Evolutionary conservation across 53 echinoderm and acorn worm genomes (phyloP).

Genomic region (Temnopleurus reevesii): DNA sequence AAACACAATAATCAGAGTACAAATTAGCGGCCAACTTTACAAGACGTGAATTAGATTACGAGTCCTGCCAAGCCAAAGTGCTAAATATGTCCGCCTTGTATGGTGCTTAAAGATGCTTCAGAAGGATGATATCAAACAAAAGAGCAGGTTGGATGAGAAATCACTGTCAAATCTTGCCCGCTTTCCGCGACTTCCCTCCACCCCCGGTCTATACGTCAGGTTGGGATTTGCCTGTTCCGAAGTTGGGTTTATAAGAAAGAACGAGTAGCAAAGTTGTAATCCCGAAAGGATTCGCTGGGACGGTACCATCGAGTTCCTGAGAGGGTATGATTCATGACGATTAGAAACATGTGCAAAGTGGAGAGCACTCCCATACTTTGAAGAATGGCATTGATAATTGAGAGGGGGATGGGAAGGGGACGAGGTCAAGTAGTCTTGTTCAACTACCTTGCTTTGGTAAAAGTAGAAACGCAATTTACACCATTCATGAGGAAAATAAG

Average conservation of each 20-base stretch:
- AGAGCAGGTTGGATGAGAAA: not conserved
- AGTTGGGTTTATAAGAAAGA: not conserved
- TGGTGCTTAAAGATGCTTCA: not conserved
- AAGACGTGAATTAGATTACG: not conserved
- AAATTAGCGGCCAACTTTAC: slow-evolving; percentile 5
- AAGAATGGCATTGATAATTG: not conserved
- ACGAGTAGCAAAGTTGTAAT: not conserved
- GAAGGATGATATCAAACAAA: not conserved
- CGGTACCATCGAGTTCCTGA: not conserved
- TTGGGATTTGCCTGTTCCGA: not conserved
- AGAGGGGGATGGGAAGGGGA: slow-evolving; percentile 34
- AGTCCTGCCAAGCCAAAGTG: not conserved
- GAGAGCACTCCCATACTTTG: not conserved
- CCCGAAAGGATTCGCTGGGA: slow-evolving; percentile 26
- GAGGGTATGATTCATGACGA: slow-evolving; percentile 11
- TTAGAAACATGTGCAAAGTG: slow-evolving; percentile 20
- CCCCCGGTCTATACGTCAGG: not conserved
- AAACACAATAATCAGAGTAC: not conserved
- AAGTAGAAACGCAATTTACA: too few relatives aligned
- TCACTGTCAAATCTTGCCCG: not conserved
- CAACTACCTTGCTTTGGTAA: not conserved
- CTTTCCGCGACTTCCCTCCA: not conserved
- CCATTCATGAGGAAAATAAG: too few relatives aligned
- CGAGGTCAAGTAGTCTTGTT: slow-evolving; percentile 2
- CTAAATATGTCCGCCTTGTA: not conserved